These are phyloP conservation scores for Drosophila melanosoma DNA, from an alignment of 2,888 invertebrate genomes.

Conservation along the genomic window DNA sequence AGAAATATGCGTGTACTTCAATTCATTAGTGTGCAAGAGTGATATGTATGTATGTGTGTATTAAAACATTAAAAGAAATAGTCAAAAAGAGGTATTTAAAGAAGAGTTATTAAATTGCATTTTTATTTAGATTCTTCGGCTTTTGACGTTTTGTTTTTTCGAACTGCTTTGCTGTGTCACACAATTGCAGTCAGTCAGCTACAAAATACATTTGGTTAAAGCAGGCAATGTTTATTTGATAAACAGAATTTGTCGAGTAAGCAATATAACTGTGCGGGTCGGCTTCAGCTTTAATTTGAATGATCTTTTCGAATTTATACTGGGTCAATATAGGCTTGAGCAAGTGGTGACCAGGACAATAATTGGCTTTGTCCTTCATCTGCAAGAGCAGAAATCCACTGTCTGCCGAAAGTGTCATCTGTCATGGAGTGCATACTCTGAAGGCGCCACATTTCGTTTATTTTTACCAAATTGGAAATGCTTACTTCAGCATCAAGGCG, in stretches of 20 bases:
- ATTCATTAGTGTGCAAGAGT: not conserved
- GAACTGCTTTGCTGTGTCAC: not conserved
- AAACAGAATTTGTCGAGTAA: not conserved
- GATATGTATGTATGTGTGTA: not conserved
- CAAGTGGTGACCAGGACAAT: not conserved
- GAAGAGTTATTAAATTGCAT: not conserved
- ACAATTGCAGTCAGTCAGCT: not conserved
- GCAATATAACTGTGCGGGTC: not conserved
- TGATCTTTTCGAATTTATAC: not conserved
- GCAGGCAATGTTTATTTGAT: not conserved
- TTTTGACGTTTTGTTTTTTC: slow-evolving; percentile 1
- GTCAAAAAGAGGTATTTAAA: not conserved
- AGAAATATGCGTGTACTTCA: not conserved
- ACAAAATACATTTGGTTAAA: not conserved
- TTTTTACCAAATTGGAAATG: not conserved
- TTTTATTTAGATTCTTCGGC: not conserved
- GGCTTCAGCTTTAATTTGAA: not conserved
- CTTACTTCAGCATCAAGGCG: not conserved
- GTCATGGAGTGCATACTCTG: not conserved
- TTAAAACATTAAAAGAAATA: not conserved
- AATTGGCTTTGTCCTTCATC: not conserved
- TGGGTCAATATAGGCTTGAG: not conserved
- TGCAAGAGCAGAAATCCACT: not conserved
- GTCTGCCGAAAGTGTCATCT: not conserved
- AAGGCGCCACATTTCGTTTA: not conserved